phyloP scores from a whole-genome alignment of 2,797 vertebrate species.

The Pangasius mekongensis region DNA sequence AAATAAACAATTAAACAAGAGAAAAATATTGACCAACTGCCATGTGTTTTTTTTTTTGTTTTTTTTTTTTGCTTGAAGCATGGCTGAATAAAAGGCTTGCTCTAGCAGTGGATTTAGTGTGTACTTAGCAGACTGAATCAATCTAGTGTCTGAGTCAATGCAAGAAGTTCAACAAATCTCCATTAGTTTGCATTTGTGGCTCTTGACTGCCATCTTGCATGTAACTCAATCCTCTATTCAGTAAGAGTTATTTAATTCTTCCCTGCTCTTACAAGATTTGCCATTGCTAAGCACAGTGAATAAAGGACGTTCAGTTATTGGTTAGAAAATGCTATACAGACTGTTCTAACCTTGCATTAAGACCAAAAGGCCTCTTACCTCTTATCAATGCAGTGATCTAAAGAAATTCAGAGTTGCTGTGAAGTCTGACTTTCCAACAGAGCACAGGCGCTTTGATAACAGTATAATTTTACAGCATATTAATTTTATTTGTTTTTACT shows the following conservation, averaged over 20 bases:
- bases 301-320: conserved; percentile 2
- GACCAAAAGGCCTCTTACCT: neutral
- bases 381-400: neutral
- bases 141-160: conserved; percentile 51
- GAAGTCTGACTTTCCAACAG: neutral
- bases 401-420: neutral
- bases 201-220: neutral
- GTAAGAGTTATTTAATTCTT: conserved; percentile 8
- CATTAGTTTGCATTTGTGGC: conserved; percentile 17
- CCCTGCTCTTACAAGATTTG: neutral
- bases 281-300: neutral
- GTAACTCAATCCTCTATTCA: neutral
- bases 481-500: neutral
- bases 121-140: conserved; percentile 45
- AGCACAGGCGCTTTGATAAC: neutral
- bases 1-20: conserved; percentile 60
- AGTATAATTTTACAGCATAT: conserved; percentile 26
- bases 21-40: conserved; percentile 51
- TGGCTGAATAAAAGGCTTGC: conserved; percentile 39
- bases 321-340: neutral
- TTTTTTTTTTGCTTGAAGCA: conserved; percentile 14
- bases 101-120: conserved; percentile 47
- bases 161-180: conserved; percentile 42
- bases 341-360: neutral
- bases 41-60: conserved; percentile 18